These are phyloP conservation scores for Mola mola DNA, from an alignment of 2,113 vertebrate species.

Conservation along the genomic window DNA sequence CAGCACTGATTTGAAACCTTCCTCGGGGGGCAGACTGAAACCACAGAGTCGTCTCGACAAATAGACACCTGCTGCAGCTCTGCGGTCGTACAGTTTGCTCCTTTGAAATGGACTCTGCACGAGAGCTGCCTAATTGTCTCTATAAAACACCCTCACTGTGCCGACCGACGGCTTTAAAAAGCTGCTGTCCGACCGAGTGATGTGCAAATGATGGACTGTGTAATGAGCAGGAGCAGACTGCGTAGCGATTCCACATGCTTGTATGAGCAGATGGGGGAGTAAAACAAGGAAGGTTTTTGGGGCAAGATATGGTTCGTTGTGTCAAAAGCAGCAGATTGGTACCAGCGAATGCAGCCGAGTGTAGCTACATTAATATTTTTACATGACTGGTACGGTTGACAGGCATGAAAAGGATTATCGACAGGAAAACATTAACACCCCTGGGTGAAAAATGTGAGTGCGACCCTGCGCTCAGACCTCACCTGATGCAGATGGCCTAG, in stretches of 20 bases:
- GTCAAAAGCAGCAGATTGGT: slow-evolving; percentile 2
- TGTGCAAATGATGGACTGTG: slow-evolving; percentile 67
- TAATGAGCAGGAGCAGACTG: slow-evolving; percentile 63
- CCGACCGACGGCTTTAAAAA: slow-evolving; percentile 37
- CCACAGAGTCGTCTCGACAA: slow-evolving; percentile 28
- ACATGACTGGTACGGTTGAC: no score
- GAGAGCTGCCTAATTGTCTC: slow-evolving; percentile 54
- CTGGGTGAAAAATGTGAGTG: no score
- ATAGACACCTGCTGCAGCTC: slow-evolving; percentile 40
- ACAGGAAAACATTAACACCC: no score
- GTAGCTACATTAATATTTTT: no score
- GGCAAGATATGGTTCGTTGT: neutral
- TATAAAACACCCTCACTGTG: slow-evolving; percentile 47
- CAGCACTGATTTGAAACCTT: slow-evolving; percentile 46
- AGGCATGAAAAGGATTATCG: no score
- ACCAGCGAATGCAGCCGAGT: neutral
- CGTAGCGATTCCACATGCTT: slow-evolving; percentile 50
- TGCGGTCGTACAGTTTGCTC: slow-evolving; percentile 20
- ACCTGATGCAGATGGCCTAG: no score
- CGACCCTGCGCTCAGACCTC: no score
- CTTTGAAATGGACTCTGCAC: slow-evolving; percentile 46
- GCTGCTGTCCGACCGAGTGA: slow-evolving; percentile 51
- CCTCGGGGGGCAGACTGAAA: slow-evolving; percentile 22
- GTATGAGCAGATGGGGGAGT: slow-evolving; percentile 17
- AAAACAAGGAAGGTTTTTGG: slow-evolving; percentile 6